These are phyloP conservation scores for Tenthredo livida DNA, from an alignment of 2,888 invertebrate genomes.

Conservation along the genomic window DNA sequence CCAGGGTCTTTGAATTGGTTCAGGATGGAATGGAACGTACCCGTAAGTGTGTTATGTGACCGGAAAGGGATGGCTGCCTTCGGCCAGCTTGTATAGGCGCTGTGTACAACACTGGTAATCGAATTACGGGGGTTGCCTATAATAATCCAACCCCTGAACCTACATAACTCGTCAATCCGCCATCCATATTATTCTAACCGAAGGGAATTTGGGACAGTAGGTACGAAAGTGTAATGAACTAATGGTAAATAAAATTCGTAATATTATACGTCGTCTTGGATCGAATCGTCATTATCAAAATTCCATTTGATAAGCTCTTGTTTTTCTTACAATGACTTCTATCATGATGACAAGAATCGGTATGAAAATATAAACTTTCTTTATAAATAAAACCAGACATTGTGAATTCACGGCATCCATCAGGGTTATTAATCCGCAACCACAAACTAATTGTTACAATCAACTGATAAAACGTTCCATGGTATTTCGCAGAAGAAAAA, in stretches of 20 bases:
- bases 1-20: constrained; percentile 30
- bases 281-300: not conserved
- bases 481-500: constrained; percentile 58
- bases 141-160: constrained; percentile 45
- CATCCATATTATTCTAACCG: constrained; percentile 35
- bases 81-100: constrained; percentile 37
- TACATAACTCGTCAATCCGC: constrained; percentile 40
- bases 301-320: not conserved
- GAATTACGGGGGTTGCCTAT: constrained; percentile 45
- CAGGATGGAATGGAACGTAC: constrained; percentile 44
- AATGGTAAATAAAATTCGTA: constrained; percentile 9
- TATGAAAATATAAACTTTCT: not conserved
- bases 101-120: constrained; percentile 47
- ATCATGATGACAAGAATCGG: not conserved
- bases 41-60: constrained; percentile 39
- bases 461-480: not conserved
- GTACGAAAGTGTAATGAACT: constrained; percentile 22
- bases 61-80: constrained; percentile 37
- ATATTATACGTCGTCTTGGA: not conserved
- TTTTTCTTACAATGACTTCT: not conserved
- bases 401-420: not conserved
- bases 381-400: too few species aligned
- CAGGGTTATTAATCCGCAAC: too few species aligned
- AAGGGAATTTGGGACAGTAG: constrained; percentile 9
- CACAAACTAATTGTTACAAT: not conserved